Percentiles rank a stretch among this genome's conserved stretches.
Evolutionary conservation across 2,888 invertebrate species (phyloP).

Genomic region (Sphaerophoria taeniata): DNA sequence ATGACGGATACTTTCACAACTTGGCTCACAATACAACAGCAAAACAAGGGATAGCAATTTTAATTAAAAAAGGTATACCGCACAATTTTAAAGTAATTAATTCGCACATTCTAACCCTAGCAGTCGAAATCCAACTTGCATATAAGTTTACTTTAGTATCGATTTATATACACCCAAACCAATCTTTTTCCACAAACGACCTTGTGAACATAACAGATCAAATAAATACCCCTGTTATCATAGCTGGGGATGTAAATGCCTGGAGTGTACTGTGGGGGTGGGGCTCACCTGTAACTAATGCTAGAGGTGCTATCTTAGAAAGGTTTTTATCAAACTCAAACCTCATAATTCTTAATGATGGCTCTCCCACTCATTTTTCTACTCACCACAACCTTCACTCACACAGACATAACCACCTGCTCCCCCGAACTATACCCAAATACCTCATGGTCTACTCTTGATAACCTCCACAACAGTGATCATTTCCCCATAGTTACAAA

Average conservation of each 20-base stretch:
- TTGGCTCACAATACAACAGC: background rate
- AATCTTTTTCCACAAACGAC: background rate
- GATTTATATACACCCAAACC: too few species aligned
- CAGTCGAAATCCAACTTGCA: constrained; percentile 10
- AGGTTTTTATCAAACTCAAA: constrained; percentile 15
- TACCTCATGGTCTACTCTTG: constrained; percentile 10
- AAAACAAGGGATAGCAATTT: constrained; percentile 16
- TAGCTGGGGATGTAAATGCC: constrained; percentile 39
- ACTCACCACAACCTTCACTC: constrained; percentile 36
- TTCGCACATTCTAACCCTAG: constrained; percentile 1
- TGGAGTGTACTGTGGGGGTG: constrained; percentile 54
- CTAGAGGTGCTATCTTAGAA: constrained; percentile 31
- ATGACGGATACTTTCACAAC: constrained; percentile 4
- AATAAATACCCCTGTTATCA: constrained; percentile 17
- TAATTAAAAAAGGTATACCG: constrained; percentile 1
- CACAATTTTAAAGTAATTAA: constrained; percentile 1
- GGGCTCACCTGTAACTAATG: constrained; percentile 19
- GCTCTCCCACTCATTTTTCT: constrained; percentile 29
- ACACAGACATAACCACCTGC: constrained; percentile 41
- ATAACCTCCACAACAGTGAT: constrained; percentile 1
- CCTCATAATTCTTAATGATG: constrained; percentile 42
- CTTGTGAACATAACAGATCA: background rate
- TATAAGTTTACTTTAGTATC: constrained; percentile 15
- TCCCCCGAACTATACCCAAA: constrained; percentile 34
- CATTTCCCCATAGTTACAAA: background rate